phyloP scores from a whole-genome alignment of 2,797 vertebrate species.

The Amblyraja radiata region DNA sequence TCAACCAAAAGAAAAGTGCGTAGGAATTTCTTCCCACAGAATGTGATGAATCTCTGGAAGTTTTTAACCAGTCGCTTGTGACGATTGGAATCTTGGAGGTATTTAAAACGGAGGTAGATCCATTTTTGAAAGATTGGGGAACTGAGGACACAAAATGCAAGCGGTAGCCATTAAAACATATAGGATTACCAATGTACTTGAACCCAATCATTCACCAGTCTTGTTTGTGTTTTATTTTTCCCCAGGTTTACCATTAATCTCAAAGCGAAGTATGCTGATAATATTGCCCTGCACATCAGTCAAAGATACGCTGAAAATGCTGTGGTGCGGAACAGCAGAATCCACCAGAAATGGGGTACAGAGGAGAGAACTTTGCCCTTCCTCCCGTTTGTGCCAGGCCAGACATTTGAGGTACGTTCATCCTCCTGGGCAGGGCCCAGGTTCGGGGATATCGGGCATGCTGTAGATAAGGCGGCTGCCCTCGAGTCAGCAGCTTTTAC shows the following conservation, averaged over 20 bases:
- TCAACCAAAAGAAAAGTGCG: too few species aligned
- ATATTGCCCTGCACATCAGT: conserved; percentile 51
- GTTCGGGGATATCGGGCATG: neutral
- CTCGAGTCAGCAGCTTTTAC: neutral
- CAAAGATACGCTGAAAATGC: conserved; percentile 47
- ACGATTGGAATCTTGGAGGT: too few species aligned
- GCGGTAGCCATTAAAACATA: too few species aligned
- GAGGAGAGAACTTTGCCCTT: conserved; percentile 46
- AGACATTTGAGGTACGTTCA: conserved; percentile 43
- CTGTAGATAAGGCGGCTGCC: neutral
- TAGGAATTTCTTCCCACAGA: too few species aligned
- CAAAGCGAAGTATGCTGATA: conserved; percentile 35
- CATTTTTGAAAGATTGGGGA: too few species aligned
- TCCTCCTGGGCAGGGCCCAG: neutral
- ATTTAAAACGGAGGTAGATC: too few species aligned
- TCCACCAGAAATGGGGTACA: conserved; percentile 44
- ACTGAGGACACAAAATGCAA: too few species aligned
- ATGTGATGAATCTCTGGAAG: too few species aligned
- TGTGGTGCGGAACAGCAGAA: conserved; percentile 48
- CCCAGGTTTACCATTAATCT: conserved; percentile 53
- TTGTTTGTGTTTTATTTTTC: neutral
- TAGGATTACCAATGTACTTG: too few species aligned
- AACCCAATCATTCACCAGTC: neutral
- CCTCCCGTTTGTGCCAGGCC: conserved; percentile 47
- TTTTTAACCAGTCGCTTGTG: too few species aligned